These are phyloP conservation scores for Drosophila lowei DNA, from an alignment of 1,140 invertebrate genomes.

Conservation along the genomic window DNA sequence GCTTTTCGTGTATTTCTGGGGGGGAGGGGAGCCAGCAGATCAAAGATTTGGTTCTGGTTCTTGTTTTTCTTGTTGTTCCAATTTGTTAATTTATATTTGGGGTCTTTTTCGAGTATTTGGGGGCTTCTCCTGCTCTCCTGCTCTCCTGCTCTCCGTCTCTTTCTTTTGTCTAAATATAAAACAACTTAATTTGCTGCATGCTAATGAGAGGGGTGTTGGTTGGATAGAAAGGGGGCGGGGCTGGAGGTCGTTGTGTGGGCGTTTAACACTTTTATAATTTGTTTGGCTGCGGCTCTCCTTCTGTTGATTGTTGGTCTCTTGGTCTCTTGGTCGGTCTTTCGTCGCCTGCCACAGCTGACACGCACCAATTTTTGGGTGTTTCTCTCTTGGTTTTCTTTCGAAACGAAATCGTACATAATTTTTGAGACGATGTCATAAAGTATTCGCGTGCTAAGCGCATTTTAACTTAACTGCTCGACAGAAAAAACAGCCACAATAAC, in stretches of 20 bases:
- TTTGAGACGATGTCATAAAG: constrained; percentile 74
- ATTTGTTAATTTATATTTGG: constrained; percentile 76
- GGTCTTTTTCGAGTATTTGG: constrained; percentile 8
- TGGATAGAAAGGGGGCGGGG: constrained; percentile 1
- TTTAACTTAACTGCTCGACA: constrained; percentile 54
- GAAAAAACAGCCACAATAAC: constrained; percentile 25
- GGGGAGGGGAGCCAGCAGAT: constrained; percentile 35
- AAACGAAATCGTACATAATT: constrained; percentile 56
- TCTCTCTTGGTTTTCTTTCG: constrained; percentile 12
- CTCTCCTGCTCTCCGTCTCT: too few species aligned
- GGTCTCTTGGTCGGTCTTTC: constrained; percentile 53
- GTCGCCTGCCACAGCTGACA: constrained; percentile 62
- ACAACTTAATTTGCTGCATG: constrained; percentile 78
- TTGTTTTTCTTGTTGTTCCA: constrained; percentile 47
- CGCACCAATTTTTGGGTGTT: constrained; percentile 38
- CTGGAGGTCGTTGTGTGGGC: constrained; percentile 52
- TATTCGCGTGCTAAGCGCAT: constrained; percentile 70
- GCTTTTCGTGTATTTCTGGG: constrained; percentile 39
- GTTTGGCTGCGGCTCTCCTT: constrained; percentile 36
- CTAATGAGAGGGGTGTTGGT: constrained; percentile 52
- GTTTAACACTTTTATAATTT: constrained; percentile 75
- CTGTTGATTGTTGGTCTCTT: constrained; percentile 24
- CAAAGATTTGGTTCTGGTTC: constrained; percentile 55
- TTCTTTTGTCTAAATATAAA: constrained; percentile 58
- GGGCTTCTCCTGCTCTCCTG: neutral